Conservation (phyloP, 2,888 invertebrate genomes). For the Acholoe squamosa region DNA sequence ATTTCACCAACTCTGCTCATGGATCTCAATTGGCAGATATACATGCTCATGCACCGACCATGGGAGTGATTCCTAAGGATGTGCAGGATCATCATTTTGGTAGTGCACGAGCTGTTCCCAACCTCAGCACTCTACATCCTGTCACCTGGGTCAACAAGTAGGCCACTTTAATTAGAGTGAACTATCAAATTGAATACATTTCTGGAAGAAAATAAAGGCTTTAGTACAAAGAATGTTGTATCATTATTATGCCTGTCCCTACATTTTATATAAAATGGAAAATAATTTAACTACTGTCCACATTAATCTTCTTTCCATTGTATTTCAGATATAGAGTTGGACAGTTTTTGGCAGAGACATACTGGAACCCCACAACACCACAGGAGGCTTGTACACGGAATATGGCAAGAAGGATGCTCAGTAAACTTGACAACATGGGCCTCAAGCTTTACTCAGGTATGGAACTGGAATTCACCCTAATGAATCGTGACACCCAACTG, state of each 20-base stretch:
- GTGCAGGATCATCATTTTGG: conserved; percentile 40
- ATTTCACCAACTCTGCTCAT: no score
- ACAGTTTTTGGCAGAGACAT: neutral
- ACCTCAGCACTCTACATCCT: conserved; percentile 60
- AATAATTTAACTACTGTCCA: no score
- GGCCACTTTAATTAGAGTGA: no score
- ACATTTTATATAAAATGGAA: no score
- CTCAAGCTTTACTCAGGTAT: conserved; percentile 9
- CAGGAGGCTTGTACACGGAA: conserved; percentile 40
- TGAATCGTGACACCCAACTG: neutral
- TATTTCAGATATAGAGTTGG: neutral
- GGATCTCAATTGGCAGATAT: no score
- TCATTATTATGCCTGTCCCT: no score
- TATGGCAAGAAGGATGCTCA: conserved; percentile 9
- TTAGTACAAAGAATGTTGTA: no score
- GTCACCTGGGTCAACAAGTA: conserved; percentile 42
- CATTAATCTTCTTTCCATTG: no score
- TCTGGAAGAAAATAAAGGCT: no score
- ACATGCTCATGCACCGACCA: no score
- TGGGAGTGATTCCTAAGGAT: neutral
- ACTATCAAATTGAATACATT: no score
- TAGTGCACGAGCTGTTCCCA: conserved; percentile 52
- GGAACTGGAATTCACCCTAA: conserved; percentile 1
- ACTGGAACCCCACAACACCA: neutral
- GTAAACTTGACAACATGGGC: conserved; percentile 14